These are phyloP conservation scores for Epirrhoe tristata DNA, from an alignment of 2,888 invertebrate genomes.

Conservation along the genomic window DNA sequence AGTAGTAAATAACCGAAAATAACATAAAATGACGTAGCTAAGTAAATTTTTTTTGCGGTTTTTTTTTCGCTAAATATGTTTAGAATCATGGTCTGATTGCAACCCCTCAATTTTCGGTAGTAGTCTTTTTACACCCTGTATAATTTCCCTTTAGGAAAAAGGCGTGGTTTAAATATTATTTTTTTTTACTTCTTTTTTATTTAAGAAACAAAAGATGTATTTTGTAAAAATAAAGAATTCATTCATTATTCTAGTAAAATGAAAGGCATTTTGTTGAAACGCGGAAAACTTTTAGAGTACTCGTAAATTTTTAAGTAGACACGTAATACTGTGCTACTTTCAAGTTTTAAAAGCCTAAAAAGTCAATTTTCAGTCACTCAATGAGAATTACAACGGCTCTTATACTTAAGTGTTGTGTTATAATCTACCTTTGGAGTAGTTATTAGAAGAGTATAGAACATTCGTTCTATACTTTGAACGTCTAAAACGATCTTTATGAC, in stretches of 20 bases:
- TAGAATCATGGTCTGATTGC: too few species aligned
- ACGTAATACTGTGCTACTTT: slow-evolving; percentile 36
- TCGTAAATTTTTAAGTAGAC: slow-evolving; percentile 26
- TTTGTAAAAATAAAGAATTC: neutral
- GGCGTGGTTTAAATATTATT: too few species aligned
- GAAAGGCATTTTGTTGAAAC: slow-evolving; percentile 8
- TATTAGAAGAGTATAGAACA: neutral
- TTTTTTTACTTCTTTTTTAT: too few species aligned
- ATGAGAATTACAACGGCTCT: slow-evolving; percentile 63
- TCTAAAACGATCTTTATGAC: neutral
- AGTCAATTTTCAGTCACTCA: slow-evolving; percentile 60
- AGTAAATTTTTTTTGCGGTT: too few species aligned
- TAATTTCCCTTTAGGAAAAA: too few species aligned
- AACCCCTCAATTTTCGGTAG: too few species aligned
- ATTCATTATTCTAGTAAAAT: slow-evolving; percentile 6
- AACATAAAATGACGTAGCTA: too few species aligned
- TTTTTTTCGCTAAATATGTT: too few species aligned
- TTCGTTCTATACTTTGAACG: neutral
- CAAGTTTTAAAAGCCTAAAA: slow-evolving; percentile 47
- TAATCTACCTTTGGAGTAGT: slow-evolving; percentile 49
- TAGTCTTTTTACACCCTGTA: too few species aligned
- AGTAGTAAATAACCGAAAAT: too few species aligned
- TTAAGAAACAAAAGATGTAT: neutral
- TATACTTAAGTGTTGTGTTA: slow-evolving; percentile 63
- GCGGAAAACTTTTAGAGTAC: slow-evolving; percentile 7